These are phyloP conservation scores for Struthidea cinerea DNA, from an alignment of 2,113 vertebrate species.

Conservation along the genomic window DNA sequence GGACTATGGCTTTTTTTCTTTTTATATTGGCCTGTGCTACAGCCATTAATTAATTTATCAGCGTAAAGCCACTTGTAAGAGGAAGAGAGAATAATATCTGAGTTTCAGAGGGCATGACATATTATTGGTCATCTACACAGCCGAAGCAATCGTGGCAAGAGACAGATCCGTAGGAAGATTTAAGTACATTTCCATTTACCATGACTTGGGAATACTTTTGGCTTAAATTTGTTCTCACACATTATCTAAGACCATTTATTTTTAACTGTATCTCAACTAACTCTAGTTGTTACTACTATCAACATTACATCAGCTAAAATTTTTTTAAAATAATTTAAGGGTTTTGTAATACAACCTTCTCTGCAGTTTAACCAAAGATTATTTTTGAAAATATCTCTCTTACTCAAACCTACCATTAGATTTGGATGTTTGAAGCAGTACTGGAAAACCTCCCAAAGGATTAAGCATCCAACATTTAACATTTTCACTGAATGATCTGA, in stretches of 20 bases:
- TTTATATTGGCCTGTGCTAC: background rate
- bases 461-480: slow-evolving; percentile 57
- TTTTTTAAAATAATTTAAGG: background rate
- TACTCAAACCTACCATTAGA: slow-evolving; percentile 48
- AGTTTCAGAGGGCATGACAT: background rate
- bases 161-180: background rate
- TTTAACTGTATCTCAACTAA: background rate
- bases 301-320: background rate
- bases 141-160: background rate
- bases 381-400: background rate
- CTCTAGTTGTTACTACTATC: background rate
- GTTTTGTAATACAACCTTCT: background rate
- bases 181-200: background rate
- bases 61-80: background rate
- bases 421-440: slow-evolving; percentile 50
- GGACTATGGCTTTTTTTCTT: background rate
- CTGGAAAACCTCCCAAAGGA: slow-evolving; percentile 55
- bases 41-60: background rate
- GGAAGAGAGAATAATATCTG: background rate
- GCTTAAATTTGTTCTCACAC: background rate
- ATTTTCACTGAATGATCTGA: slow-evolving; percentile 66
- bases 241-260: background rate
- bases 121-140: background rate
- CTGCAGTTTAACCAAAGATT: background rate
- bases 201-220: background rate